phyloP scores from a whole-genome alignment of 2,113 vertebrate genomes.

The Heptranchias perlo region DNA sequence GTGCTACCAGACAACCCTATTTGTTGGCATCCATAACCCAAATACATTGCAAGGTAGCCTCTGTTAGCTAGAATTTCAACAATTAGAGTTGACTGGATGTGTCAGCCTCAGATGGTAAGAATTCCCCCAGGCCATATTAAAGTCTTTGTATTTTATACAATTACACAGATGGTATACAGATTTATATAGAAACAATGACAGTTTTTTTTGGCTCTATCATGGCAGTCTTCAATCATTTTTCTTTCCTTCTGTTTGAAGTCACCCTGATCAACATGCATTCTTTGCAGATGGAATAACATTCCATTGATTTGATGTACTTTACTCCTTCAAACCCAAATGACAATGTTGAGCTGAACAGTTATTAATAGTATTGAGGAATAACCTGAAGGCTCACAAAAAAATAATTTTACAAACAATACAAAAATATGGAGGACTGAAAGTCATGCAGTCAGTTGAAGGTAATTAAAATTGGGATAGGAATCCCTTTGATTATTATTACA shows the following conservation, averaged over 20 bases:
- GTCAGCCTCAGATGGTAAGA: slow-evolving; percentile 33
- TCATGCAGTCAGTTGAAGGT: background rate
- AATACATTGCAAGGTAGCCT: background rate
- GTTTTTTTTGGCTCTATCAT: background rate
- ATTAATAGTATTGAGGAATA: background rate
- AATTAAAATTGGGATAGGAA: background rate
- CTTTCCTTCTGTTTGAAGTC: slow-evolving; percentile 32
- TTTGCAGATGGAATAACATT: slow-evolving; percentile 22
- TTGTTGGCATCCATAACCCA: slow-evolving; percentile 3
- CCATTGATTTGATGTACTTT: slow-evolving; percentile 20
- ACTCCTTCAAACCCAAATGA: background rate
- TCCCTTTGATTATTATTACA: background rate
- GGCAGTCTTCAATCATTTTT: slow-evolving; percentile 26
- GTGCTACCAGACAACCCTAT: background rate
- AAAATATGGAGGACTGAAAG: background rate
- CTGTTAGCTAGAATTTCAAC: slow-evolving; percentile 13
- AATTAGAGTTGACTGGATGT: slow-evolving; percentile 35
- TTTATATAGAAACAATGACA: slow-evolving; percentile 29
- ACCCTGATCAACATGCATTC: background rate
- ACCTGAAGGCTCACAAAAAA: background rate
- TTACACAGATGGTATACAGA: slow-evolving; percentile 30
- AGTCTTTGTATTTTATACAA: slow-evolving; percentile 35
- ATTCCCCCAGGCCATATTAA: slow-evolving; percentile 29
- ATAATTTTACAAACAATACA: background rate
- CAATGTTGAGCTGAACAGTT: slow-evolving; percentile 21